Evolutionary conservation across 2,797 vertebrate genomes (phyloP), one percentile per base, ranked within the genome.

Genomic region (Ispidina lecontei): DNA sequence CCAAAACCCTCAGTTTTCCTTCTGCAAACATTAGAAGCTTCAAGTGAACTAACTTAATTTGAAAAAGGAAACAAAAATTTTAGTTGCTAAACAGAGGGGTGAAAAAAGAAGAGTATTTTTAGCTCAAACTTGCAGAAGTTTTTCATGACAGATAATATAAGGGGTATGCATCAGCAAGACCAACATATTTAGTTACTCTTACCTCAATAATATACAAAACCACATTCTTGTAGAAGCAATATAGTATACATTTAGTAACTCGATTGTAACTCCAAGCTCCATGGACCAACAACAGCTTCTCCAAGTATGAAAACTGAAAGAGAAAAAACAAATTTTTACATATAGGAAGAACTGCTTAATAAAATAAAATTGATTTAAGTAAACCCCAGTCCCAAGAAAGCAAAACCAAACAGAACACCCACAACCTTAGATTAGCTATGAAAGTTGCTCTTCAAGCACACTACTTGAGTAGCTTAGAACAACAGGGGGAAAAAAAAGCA

Each of bases 131-230:
- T 44, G 10, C 8, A 47, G 37, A 17, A 70, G 21, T 15, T 67
- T 73, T 75, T 51, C 17, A 56, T 7, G n/a, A 37, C n/a, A 73
- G 10, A 65, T 21, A 4, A 81, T 52, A n/a, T 62, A 46, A 77
- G 10, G 11, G 70, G 31, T 41, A 78, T 84, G 41, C 29, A 70
- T 11, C 19, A 29, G 25, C 22, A 78, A 83, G 54, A 49, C 9
- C 11, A 41, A 70, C 35, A 21, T 23, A 56, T 49, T 82, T 52
- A 80, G 39, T 41, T 54, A 20, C 31, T 65, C 98, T 96, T 97
- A 99, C 99, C 99, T 99, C 99, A 46, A 99, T 99, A 89, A 99
- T 99, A 97, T 99, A 99, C 64, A 99, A 98, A 75, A 99, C 99
- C 94, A 99, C 99, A 13, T 99, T 99, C 98, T 99, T 99, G 94